Percentiles rank a stretch among this genome's conserved stretches.
Conservation (phyloP, 2,113 vertebrate species). For the Psilopogon haemacephalus region DNA sequence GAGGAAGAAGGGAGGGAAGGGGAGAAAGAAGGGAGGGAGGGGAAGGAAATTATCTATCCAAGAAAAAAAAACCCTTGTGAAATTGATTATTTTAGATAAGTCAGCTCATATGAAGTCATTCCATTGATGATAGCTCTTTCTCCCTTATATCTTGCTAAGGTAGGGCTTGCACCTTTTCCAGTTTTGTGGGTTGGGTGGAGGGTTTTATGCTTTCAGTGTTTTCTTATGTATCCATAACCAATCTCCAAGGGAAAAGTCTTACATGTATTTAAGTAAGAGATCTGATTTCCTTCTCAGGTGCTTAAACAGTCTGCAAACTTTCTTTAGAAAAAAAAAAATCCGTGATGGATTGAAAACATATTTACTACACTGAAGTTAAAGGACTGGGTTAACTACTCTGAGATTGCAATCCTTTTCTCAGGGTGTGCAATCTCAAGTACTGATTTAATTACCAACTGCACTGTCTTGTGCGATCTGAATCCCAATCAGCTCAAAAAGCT, state of each 20-base stretch:
- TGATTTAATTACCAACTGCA: not conserved
- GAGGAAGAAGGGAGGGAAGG: no score
- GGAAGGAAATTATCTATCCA: no score
- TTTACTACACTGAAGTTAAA: not conserved
- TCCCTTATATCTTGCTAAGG: not conserved
- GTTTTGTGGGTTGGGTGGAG: not conserved
- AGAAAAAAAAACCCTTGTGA: fast-evolving
- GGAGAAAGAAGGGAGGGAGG: no score
- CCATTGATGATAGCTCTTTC: not conserved
- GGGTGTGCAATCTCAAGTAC: not conserved
- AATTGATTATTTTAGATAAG: not conserved
- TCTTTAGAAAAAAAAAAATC: not conserved
- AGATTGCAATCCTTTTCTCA: not conserved
- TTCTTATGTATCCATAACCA: not conserved
- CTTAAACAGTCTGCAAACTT: not conserved
- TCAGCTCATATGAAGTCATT: not conserved
- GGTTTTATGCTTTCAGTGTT: not conserved
- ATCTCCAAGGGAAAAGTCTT: not conserved
- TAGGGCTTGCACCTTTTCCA: not conserved
- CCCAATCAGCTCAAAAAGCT: not conserved
- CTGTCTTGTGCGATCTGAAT: not conserved
- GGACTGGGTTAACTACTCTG: not conserved
- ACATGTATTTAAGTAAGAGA: not conserved
- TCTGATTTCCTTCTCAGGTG: not conserved
- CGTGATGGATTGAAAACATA: not conserved